Conservation (phyloP, 2,797 vertebrate genomes). For the Xenops minutus region DNA sequence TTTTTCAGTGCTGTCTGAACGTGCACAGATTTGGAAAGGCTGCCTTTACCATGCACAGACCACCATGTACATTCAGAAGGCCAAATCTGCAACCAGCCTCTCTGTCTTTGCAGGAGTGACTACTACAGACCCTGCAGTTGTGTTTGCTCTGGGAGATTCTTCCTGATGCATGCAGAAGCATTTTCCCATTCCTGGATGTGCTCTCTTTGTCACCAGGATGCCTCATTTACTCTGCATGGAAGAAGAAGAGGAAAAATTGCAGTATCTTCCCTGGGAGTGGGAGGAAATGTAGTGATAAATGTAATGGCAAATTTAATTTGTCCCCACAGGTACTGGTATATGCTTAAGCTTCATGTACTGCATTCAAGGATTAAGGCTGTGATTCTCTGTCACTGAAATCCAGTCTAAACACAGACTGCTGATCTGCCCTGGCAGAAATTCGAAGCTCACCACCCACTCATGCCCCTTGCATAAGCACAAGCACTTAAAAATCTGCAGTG, state of each 20-base stretch:
- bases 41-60: not conserved
- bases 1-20: not conserved
- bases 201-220: not conserved
- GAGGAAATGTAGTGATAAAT: not conserved
- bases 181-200: not conserved
- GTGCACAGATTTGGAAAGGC: not conserved
- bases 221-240: not conserved
- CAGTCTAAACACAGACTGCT: not conserved
- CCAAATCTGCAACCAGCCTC: not conserved
- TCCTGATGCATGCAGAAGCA: not conserved
- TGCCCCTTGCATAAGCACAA: not conserved
- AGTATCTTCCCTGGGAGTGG: not conserved
- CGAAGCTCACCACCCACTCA: not conserved
- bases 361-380: not conserved
- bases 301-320: not conserved
- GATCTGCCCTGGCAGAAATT: not conserved
- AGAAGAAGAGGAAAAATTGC: not conserved
- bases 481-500: not conserved
- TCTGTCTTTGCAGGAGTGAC: not conserved
- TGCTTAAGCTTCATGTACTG: not conserved
- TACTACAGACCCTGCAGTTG: not conserved
- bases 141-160: not conserved
- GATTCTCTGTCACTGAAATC: not conserved
- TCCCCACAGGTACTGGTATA: not conserved
- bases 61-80: not conserved